Conservation (phyloP, 2,797 vertebrate genomes). For the Tokudaia tokunoshimensis region DNA sequence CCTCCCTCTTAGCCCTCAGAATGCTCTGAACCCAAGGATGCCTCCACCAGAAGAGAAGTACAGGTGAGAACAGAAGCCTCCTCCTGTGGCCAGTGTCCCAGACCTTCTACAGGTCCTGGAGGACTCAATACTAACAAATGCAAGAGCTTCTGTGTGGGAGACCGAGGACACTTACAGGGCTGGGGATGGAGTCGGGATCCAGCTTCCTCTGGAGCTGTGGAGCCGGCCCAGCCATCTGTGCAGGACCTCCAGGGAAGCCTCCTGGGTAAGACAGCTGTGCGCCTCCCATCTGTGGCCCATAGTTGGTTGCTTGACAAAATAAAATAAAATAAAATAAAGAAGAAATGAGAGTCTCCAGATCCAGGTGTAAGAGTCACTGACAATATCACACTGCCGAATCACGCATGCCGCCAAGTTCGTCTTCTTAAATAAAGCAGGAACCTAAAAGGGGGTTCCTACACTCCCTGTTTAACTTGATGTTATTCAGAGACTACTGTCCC, state of each 20-base stretch:
- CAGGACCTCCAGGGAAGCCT: conserved; percentile 88
- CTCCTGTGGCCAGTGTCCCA: rapidly evolving
- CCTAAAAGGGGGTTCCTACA: background rate
- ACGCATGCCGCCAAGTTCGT: background rate
- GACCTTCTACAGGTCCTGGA: background rate
- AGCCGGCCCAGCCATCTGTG: conserved; percentile 91
- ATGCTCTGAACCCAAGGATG: background rate
- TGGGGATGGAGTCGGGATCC: conserved; percentile 96
- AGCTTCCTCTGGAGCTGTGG: conserved; percentile 94
- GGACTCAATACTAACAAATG: background rate
- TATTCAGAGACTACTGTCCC: background rate
- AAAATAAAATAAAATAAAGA: background rate
- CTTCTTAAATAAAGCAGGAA: background rate
- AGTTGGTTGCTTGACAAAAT: conserved; percentile 87
- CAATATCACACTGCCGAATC: too few species aligned
- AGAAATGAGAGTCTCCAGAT: background rate
- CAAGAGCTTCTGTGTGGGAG: background rate
- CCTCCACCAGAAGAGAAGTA: rapidly evolving
- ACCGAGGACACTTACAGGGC: conserved; percentile 91
- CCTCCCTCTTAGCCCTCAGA: background rate
- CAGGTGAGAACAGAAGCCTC: background rate
- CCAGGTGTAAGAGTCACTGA: background rate
- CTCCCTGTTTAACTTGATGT: background rate
- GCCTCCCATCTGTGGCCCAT: conserved; percentile 91
- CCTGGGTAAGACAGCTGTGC: conserved; percentile 91